Evolutionary conservation across 2,888 invertebrate species (phyloP).

Genomic region (Dicyrtomina minuta): DNA sequence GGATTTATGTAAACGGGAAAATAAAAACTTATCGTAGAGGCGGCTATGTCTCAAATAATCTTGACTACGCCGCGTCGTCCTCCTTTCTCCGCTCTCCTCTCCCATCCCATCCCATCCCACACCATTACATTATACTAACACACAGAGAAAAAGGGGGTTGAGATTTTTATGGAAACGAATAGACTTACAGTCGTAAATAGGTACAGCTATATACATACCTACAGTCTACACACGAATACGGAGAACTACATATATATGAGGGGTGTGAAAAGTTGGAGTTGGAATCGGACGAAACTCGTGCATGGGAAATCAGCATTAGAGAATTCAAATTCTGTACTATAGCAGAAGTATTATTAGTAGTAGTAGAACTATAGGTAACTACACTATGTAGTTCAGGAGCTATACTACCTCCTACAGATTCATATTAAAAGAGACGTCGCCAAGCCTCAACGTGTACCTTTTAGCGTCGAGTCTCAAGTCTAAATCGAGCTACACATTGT

Average conservation of each 20-base stretch:
- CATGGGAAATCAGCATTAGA: too few relatives aligned
- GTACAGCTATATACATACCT: not conserved
- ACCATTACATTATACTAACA: not conserved
- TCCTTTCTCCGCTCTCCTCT: not conserved
- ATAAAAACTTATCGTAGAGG: conserved; percentile 25
- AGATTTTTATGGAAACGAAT: conserved; percentile 16
- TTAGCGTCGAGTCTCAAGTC: too few relatives aligned
- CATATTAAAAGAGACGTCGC: too few relatives aligned
- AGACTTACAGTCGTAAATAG: conserved; percentile 4
- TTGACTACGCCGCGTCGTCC: not conserved
- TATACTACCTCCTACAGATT: too few relatives aligned
- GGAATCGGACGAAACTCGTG: too few relatives aligned
- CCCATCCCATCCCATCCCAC: not conserved
- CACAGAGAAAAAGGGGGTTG: not conserved
- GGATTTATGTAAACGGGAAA: conserved; percentile 29
- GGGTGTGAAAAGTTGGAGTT: conserved; percentile 9
- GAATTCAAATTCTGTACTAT: too few relatives aligned
- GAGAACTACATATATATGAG: not conserved
- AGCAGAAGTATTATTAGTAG: too few relatives aligned
- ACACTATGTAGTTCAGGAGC: too few relatives aligned
- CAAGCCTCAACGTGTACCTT: too few relatives aligned
- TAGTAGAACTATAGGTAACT: too few relatives aligned
- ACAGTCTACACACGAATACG: not conserved
- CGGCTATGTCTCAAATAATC: too few relatives aligned
- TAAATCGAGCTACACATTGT: too few relatives aligned